phyloP scores from a whole-genome alignment of 2,797 vertebrate genomes.

The Melanogrammus aeglefinus region DNA sequence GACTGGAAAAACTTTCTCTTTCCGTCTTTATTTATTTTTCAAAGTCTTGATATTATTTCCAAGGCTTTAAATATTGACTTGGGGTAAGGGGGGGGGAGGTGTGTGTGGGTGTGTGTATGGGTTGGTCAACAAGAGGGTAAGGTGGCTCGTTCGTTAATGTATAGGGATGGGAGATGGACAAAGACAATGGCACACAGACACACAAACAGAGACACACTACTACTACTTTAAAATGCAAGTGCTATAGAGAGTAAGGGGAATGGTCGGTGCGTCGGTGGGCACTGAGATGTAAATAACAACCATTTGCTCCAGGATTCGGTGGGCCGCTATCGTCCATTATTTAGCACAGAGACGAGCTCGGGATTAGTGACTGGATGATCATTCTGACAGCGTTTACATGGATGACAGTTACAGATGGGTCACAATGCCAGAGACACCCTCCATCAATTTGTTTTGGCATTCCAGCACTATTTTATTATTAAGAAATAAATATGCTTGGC shows the following conservation, averaged over 20 bases:
- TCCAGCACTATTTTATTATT: conserved; percentile 23
- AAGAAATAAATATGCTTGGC: background rate
- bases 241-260: conserved; percentile 42
- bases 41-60: conserved; percentile 60
- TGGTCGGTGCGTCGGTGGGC: conserved; percentile 53
- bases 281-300: conserved; percentile 72
- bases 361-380: conserved; percentile 63
- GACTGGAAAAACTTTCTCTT: conserved; percentile 47
- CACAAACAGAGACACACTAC: background rate
- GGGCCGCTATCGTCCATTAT: conserved; percentile 73
- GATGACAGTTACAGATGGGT: conserved; percentile 54
- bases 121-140: conserved; percentile 29
- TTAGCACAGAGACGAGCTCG: conserved; percentile 60
- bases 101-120: background rate
- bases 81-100: too few species aligned
- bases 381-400: conserved; percentile 71
- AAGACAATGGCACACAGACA: conserved; percentile 17
- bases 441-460: conserved; percentile 44
- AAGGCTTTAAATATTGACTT: conserved; percentile 54
- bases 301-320: conserved; percentile 75
- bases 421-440: conserved; percentile 21
- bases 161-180: conserved; percentile 7
- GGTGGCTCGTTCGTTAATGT: background rate
- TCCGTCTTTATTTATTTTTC: conserved; percentile 34
- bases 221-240: conserved; percentile 39